Conservation (phyloP, 2,797 vertebrate genomes). For the Schizopygopsis malacanthus region DNA sequence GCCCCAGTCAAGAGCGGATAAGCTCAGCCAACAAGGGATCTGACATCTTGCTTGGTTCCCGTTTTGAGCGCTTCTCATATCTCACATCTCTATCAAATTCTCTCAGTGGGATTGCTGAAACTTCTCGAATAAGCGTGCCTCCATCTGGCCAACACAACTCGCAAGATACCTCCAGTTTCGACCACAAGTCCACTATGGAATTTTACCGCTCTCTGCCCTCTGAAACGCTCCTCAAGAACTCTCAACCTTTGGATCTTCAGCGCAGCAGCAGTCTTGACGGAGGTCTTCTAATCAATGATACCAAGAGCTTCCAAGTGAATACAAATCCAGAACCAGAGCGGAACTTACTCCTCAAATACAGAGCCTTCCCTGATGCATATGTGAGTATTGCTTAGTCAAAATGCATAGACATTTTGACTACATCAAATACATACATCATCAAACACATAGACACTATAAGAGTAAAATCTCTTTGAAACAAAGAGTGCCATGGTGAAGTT, state of each 20-base stretch:
- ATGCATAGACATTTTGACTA: not conserved
- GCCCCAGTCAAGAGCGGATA: slow-evolving; percentile 47
- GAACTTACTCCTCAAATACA: slow-evolving; percentile 67
- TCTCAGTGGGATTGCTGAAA: slow-evolving; percentile 60
- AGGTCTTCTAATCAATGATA: slow-evolving; percentile 58
- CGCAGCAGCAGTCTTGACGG: slow-evolving; percentile 68
- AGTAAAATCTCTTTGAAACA: not conserved
- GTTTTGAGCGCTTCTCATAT: slow-evolving; percentile 66
- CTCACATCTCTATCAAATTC: slow-evolving; percentile 64
- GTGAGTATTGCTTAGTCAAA: slow-evolving; percentile 71
- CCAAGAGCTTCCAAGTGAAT: slow-evolving; percentile 56
- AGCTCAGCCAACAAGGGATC: not conserved
- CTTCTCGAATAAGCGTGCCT: slow-evolving; percentile 58
- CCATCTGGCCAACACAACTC: slow-evolving; percentile 16
- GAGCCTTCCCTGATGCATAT: slow-evolving; percentile 83
- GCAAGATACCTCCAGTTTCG: slow-evolving; percentile 29
- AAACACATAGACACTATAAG: not conserved
- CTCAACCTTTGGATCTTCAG: slow-evolving; percentile 65
- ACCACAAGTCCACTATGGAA: slow-evolving; percentile 48
- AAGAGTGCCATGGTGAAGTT: not conserved
- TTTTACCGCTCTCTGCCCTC: slow-evolving; percentile 53
- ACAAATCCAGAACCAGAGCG: slow-evolving; percentile 62
- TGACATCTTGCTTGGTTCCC: slow-evolving; percentile 55
- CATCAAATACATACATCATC: not conserved
- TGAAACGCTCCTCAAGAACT: slow-evolving; percentile 43